Evolutionary conservation across 2,888 invertebrate species (phyloP).

Genomic region (Cephus pygmeus): DNA sequence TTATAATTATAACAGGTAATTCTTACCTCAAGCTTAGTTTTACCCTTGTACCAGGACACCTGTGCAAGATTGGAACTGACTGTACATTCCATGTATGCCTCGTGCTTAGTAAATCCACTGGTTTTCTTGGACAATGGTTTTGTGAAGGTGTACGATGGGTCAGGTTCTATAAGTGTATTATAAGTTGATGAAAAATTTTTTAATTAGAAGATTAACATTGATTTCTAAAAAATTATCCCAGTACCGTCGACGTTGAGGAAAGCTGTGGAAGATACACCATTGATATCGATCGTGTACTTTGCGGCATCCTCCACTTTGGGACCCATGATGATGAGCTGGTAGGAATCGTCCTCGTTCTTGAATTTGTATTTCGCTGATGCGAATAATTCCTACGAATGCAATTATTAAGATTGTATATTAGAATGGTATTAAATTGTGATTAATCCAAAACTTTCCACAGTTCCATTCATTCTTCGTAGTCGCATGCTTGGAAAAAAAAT

Average conservation of each 20-base stretch:
- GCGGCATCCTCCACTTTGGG: conserved; percentile 98
- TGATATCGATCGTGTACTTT: conserved; percentile 95
- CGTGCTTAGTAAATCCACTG: conserved; percentile 91
- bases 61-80: conserved; percentile 94
- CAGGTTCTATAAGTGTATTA: conserved; percentile 78
- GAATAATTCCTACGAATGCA: conserved; percentile 84
- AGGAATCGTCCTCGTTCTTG: conserved; percentile 90
- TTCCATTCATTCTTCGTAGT: background rate
- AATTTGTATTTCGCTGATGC: conserved; percentile 97
- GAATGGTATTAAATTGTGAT: conserved; percentile 11
- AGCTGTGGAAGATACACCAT: conserved; percentile 87
- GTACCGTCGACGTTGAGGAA: conserved; percentile 92
- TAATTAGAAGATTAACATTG: background rate
- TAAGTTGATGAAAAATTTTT: background rate
- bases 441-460: conserved; percentile 5
- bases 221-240: background rate
- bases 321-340: conserved; percentile 87
- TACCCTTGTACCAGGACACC: conserved; percentile 93
- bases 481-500: background rate
- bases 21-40: conserved; percentile 74
- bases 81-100: conserved; percentile 90
- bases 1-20: conserved; percentile 3
- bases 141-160: conserved; percentile 92
- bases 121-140: conserved; percentile 89
- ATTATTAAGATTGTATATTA: conserved; percentile 11